Evolutionary conservation across 1,140 invertebrate genomes (phyloP), one percentile per base, ranked within the genome.

Genomic region (Drosophila murphyi): DNA sequence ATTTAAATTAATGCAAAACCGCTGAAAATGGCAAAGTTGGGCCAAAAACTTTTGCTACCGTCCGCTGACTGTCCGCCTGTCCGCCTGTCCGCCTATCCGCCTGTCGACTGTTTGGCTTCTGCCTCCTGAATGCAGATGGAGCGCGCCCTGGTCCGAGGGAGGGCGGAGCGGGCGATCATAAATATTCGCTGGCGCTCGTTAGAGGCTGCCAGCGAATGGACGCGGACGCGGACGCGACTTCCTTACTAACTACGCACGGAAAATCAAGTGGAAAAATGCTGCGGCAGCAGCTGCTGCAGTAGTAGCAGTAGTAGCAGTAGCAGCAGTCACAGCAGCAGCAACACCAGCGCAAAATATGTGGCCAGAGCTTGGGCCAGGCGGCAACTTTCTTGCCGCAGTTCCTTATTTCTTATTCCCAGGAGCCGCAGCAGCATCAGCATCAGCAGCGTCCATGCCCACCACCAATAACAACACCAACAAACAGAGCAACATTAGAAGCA

Each of bases 1-100:
- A 92, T 92, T 92, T 90, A 90, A 91, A 92, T 90, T 85, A 92
- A 92, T 91, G 90, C 86, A 89, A 91, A 92, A 90, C 80, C 78
- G 72, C 86, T 71, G 75, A 90, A 83, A 89, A 88, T 75, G 72
- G 61, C 73, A 73, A 83, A 90, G 87, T 83, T 83, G 70, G 80
- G 64, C 55, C 37, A 39, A 62, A 85, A 91, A 68, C 60, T 86
- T 83, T 76, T 73, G 48, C 81, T 56, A 85, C 74, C 71, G 69
- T 31, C 68, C 69, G 54, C 34, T 52, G 65, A 48, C 45, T 39
- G 54, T 20, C 20, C 20, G 20, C 20, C 20, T 20, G 20, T 20
- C 20, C 20, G 20, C 20, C 20, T 20, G n/a, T 12, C 12, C 12
- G 12, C 12, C 12, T 12, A 20, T 20, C 20, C 20, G 20, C 45